Base-by-base conservation (phyloP, 1,140 invertebrate species). In the Zaprionus camerounensis region DNA sequence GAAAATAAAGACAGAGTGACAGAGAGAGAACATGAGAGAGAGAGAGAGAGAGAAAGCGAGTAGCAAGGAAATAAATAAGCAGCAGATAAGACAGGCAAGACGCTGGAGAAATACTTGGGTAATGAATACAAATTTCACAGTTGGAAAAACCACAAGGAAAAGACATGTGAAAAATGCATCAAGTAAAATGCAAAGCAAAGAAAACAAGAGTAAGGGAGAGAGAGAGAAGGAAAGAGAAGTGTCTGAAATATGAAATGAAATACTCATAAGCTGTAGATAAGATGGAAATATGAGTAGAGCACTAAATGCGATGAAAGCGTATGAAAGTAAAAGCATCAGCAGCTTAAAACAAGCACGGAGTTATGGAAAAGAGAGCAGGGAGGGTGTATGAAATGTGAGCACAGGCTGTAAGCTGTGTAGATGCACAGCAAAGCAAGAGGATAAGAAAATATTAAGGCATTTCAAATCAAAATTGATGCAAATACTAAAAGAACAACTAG, bases 121-220 rank as follows among this genome's bases (percentile, higher is more conserved):
- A 85, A 86, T 86, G 77, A 86, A 86, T 82, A 86, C 82, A 74
- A 82, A 87, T 82, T 73, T 66, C 66, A 26, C 20, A 26, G 26
- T 70, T 34, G 20, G 15, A 56, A 15, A 28, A 64, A 26, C 20
- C 36, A 59, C 64, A 69, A 68, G 17, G 9, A 56, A 58, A 63
- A 57, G 13, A 17, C 34, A 46, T 56, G 63, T 56, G 41, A 61
- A 62, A 69, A 68, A 68, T 82, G 80, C 62, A 72, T 38, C 31
- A 36, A 17, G n/a, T 15, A 57, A 57, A 69, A 51, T 49, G 63
- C 63, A 34, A 24, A 41, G 36, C n/a, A 49, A 41, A 38, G 15
- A 9, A 17, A 62, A 13, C 12, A 2, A 12, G 7, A 28, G 11
- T 31, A 2, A 36, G 38, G 24, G 6, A 46, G 22, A 24, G 17